phyloP scores from a whole-genome alignment of 2,888 invertebrate species.

The Drosophila testacea region DNA sequence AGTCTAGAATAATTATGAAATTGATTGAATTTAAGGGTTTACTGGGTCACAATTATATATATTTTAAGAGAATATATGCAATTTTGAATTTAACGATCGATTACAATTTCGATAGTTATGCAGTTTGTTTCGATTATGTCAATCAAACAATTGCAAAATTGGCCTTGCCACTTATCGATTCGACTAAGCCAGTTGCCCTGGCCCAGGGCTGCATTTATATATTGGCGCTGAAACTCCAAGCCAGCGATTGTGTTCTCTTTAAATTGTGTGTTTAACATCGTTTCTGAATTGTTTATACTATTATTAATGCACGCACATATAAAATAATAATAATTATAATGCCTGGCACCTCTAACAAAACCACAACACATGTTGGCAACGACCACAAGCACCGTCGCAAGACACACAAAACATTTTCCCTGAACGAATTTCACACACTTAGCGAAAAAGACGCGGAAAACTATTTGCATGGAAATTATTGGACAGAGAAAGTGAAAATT shows the following conservation, averaged over 20 bases:
- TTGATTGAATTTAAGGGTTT: neutral
- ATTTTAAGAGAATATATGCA: too few species aligned
- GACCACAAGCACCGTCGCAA: conserved; percentile 2
- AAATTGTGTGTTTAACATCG: neutral
- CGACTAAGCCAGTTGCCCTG: neutral
- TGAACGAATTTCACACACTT: conserved; percentile 17
- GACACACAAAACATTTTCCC: neutral
- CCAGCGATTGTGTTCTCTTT: neutral
- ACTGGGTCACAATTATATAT: too few species aligned
- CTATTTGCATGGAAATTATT: neutral
- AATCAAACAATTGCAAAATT: neutral
- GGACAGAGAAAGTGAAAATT: neutral
- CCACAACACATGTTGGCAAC: neutral
- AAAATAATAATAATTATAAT: conserved; percentile 15
- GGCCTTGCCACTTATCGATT: conserved; percentile 9
- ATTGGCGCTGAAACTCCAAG: neutral
- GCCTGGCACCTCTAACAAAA: conserved; percentile 6
- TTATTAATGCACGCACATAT: neutral
- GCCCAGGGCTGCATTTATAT: conserved; percentile 10
- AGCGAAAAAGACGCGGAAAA: neutral
- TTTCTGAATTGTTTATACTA: conserved; percentile 4
- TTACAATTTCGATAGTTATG: neutral
- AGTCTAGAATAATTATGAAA: conserved; percentile 9
- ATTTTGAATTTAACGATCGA: neutral
- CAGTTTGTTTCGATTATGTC: neutral